These are phyloP conservation scores for Stomatorhinus ivindoensis DNA, from an alignment of 2,113 vertebrate genomes.

Conservation along the genomic window DNA sequence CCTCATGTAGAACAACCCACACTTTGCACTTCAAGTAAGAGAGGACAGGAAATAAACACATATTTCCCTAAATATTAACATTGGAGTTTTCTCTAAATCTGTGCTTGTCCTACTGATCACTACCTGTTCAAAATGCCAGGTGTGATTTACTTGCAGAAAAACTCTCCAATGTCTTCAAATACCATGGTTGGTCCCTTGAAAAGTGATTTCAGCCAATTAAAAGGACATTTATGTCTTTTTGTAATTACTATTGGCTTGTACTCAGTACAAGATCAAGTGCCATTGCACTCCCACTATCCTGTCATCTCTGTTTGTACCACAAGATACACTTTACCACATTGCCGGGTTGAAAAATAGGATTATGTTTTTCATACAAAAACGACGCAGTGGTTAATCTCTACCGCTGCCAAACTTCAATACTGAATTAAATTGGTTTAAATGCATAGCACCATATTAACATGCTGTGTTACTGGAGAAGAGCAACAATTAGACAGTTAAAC, in stretches of 20 bases:
- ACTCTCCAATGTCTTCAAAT: not conserved
- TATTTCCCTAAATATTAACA: not conserved
- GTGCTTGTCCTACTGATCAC: not conserved
- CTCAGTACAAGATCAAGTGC: constrained; percentile 17
- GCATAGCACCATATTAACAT: constrained; percentile 19
- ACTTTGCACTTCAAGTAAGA: constrained; percentile 14
- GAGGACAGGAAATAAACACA: not conserved
- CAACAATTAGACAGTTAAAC: not conserved
- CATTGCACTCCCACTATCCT: constrained; percentile 9
- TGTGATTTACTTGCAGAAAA: not conserved
- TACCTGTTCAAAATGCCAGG: not conserved
- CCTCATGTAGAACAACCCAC: not conserved
- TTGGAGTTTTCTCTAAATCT: not conserved
- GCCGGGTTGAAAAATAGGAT: not conserved
- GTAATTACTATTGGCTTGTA: constrained; percentile 29
- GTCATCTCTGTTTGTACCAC: not conserved
- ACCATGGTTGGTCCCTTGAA: constrained; percentile 36
- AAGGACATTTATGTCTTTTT: constrained; percentile 16
- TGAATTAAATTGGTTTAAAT: constrained; percentile 11
- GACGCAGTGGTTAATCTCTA: not conserved
- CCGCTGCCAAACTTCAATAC: not conserved
- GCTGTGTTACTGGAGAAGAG: constrained; percentile 2
- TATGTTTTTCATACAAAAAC: constrained; percentile 8
- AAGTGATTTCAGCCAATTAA: constrained; percentile 20
- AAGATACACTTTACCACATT: not conserved